These are phyloP conservation scores for Bungarus multicinctus DNA, from an alignment of 2,113 vertebrate genomes.

Conservation along the genomic window DNA sequence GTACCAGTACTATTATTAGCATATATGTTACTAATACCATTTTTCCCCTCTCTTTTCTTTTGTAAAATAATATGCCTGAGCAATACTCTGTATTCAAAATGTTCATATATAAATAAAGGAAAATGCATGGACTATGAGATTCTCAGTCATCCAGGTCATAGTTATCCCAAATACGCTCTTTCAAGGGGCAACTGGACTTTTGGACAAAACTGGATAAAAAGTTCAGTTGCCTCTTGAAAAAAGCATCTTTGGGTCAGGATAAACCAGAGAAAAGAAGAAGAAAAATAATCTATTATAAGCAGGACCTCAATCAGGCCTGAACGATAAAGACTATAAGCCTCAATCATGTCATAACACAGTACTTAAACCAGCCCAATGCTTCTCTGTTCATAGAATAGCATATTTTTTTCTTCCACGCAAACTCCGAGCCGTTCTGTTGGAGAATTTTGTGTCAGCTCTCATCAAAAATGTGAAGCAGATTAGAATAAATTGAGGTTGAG, in stretches of 20 bases:
- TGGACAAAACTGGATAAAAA: too few relatives aligned
- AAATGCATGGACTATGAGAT: too few relatives aligned
- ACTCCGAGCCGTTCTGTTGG: constrained; percentile 6
- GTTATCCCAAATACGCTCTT: too few relatives aligned
- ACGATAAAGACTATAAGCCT: background rate
- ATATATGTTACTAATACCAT: too few relatives aligned
- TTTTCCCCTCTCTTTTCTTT: too few relatives aligned
- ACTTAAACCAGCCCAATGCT: background rate
- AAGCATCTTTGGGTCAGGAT: background rate
- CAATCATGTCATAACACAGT: background rate
- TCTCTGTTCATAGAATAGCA: background rate
- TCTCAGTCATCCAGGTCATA: too few relatives aligned
- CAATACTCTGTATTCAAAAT: too few relatives aligned
- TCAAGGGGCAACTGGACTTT: too few relatives aligned
- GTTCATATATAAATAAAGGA: too few relatives aligned
- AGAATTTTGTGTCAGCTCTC: background rate
- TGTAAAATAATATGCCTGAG: too few relatives aligned
- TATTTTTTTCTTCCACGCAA: constrained; percentile 22
- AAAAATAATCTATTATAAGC: background rate
- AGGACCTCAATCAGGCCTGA: background rate
- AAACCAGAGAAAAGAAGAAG: background rate
- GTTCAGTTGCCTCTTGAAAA: too few relatives aligned
- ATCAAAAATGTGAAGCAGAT: background rate
- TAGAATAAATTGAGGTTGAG: constrained; percentile 27
- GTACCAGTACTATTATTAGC: too few relatives aligned